A percentile compares a stretch with the other conserved stretches of the same genome.
Conservation (phyloP, 2,113 vertebrate genomes). For the Xiphophorus hellerii region DNA sequence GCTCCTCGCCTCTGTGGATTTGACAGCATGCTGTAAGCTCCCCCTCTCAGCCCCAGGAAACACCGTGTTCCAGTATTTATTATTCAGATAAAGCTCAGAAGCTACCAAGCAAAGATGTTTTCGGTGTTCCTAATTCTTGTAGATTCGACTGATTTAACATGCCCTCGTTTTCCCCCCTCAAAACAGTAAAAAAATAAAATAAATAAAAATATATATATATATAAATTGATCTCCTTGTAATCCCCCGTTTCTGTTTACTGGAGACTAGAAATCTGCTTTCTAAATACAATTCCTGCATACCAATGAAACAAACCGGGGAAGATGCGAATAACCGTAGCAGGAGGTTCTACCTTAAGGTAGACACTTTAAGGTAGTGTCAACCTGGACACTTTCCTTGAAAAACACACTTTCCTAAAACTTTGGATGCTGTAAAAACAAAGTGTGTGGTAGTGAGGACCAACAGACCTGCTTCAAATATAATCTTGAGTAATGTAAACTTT, state of each 20-base stretch:
- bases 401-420: background rate
- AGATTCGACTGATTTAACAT: constrained; percentile 17
- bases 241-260: background rate
- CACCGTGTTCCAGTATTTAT: constrained; percentile 60
- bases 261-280: background rate
- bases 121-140: constrained; percentile 36
- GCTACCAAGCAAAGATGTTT: constrained; percentile 34
- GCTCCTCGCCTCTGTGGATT: constrained; percentile 31
- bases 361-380: background rate
- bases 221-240: background rate
- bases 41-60: constrained; percentile 47
- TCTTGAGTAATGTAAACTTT: background rate
- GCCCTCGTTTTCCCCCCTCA: constrained; percentile 14
- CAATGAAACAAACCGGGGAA: too few relatives aligned
- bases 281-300: too few relatives aligned
- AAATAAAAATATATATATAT: too few relatives aligned
- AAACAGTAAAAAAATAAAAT: background rate
- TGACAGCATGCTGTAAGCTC: constrained; percentile 32
- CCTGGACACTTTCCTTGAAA: background rate
- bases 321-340: too few relatives aligned
- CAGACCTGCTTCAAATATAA: background rate
- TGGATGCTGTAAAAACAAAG: too few relatives aligned
- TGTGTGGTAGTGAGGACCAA: too few relatives aligned
- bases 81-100: constrained; percentile 59
- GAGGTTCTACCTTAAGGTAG: background rate